Conservation (phyloP, 1,140 invertebrate genomes). For the Bombus cullumanus region DNA sequence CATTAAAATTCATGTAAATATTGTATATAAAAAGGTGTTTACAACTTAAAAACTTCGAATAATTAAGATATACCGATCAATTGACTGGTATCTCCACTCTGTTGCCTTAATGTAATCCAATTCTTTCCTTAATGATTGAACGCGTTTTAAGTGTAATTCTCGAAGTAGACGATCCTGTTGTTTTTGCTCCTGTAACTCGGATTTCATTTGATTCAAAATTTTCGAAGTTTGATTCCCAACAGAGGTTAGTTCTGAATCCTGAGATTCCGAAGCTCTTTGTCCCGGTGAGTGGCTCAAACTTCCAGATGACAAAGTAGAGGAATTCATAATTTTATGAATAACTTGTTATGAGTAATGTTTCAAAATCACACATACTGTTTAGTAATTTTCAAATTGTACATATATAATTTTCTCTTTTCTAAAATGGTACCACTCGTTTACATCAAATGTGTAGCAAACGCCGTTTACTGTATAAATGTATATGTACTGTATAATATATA, state of each 20-base stretch:
- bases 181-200: slow-evolving; percentile 77
- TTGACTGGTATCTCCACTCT: slow-evolving; percentile 87
- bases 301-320: slow-evolving; percentile 73
- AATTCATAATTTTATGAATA: slow-evolving; percentile 75
- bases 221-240: slow-evolving; percentile 73
- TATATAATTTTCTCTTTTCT: neutral
- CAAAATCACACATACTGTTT: neutral
- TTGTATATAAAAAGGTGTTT: neutral
- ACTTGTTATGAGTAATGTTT: neutral
- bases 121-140: slow-evolving; percentile 86
- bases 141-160: slow-evolving; percentile 85
- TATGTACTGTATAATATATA: too few relatives aligned
- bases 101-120: slow-evolving; percentile 87
- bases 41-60: neutral
- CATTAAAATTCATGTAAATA: neutral
- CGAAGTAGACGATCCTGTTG: slow-evolving; percentile 75
- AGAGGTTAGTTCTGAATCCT: slow-evolving; percentile 75
- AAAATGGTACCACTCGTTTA: too few relatives aligned
- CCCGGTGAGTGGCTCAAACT: slow-evolving; percentile 74
- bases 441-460: neutral
- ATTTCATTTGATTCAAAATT: slow-evolving; percentile 79
- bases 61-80: slow-evolving; percentile 71
- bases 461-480: neutral
- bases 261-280: slow-evolving; percentile 74
- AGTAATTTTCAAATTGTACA: neutral